A percentile compares a stretch with the other conserved stretches of the same genome.
These are phyloP conservation scores for Latrodectus elegans DNA, from an alignment of 2,888 invertebrate species.

Conservation along the genomic window DNA sequence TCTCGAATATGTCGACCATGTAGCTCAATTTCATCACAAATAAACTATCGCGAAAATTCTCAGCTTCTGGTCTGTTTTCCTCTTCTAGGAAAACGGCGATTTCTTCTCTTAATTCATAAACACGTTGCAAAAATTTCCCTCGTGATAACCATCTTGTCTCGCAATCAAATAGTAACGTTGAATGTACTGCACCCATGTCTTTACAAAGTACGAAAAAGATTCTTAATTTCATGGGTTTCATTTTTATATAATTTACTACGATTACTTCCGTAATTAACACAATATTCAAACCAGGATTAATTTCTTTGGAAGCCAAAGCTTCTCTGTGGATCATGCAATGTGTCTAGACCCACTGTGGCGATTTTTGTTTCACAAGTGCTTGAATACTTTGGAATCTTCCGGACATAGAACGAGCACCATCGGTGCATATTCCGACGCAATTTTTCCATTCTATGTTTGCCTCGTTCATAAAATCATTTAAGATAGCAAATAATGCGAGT, in stretches of 20 bases:
- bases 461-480: slow-evolving; percentile 52
- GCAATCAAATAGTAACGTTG: slow-evolving; percentile 41
- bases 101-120: slow-evolving; percentile 40
- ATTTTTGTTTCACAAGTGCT: slow-evolving; percentile 36
- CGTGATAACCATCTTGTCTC: slow-evolving; percentile 31
- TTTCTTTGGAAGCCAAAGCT: slow-evolving; percentile 31
- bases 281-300: slow-evolving; percentile 35
- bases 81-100: slow-evolving; percentile 48
- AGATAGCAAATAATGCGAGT: no score
- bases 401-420: slow-evolving; percentile 11
- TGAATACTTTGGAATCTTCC: slow-evolving; percentile 31
- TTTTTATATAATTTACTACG: slow-evolving; percentile 47
- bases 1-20: no score
- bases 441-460: slow-evolving; percentile 45
- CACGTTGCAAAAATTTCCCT: slow-evolving; percentile 33
- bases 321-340: slow-evolving; percentile 46
- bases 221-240: slow-evolving; percentile 33
- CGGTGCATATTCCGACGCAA: slow-evolving; percentile 36
- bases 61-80: slow-evolving; percentile 44
- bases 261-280: slow-evolving; percentile 29
- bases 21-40: no score
- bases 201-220: slow-evolving; percentile 34
- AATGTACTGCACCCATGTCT: slow-evolving; percentile 35
- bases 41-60: slow-evolving; percentile 57
- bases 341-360: slow-evolving; percentile 28